These are phyloP conservation scores for Anser brachyrhynchus DNA, from an alignment of 2,113 vertebrate species.

Conservation along the genomic window DNA sequence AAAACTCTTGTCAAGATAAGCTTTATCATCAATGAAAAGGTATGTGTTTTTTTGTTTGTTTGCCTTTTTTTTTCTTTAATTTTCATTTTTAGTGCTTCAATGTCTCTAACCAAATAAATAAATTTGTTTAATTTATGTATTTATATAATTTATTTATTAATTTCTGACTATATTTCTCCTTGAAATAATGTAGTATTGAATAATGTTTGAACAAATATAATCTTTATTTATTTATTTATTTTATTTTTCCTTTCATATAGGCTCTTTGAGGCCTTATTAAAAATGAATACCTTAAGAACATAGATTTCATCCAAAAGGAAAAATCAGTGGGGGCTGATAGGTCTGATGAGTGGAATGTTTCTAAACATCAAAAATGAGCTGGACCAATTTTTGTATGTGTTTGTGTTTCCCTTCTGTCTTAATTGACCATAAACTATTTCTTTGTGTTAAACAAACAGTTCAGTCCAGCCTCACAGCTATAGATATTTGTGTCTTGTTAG, in stretches of 20 bases:
- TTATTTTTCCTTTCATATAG: neutral
- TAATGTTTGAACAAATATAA: too few relatives aligned
- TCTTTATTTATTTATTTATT: neutral
- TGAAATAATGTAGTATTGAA: neutral
- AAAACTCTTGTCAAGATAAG: neutral
- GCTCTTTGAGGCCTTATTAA: neutral
- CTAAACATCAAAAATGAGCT: neutral
- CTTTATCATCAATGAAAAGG: neutral
- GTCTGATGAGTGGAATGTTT: neutral
- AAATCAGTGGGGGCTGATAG: neutral
- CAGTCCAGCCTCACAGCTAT: neutral
- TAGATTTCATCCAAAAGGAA: neutral
- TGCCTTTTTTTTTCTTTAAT: neutral
- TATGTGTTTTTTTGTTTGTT: rapidly evolving
- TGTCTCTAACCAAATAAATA: neutral
- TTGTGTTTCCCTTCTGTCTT: neutral
- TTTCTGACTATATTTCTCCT: neutral
- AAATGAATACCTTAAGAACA: neutral
- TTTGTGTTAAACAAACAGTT: neutral
- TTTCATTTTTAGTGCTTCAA: neutral
- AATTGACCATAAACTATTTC: neutral
- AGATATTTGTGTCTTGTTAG: neutral
- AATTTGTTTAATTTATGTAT: neutral
- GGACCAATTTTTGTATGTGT: neutral
- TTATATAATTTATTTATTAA: neutral